A percentile compares a stretch with the other conserved stretches of the same genome.
These are phyloP conservation scores for Limosa lapponica DNA, from an alignment of 2,797 vertebrate genomes.

Conservation along the genomic window DNA sequence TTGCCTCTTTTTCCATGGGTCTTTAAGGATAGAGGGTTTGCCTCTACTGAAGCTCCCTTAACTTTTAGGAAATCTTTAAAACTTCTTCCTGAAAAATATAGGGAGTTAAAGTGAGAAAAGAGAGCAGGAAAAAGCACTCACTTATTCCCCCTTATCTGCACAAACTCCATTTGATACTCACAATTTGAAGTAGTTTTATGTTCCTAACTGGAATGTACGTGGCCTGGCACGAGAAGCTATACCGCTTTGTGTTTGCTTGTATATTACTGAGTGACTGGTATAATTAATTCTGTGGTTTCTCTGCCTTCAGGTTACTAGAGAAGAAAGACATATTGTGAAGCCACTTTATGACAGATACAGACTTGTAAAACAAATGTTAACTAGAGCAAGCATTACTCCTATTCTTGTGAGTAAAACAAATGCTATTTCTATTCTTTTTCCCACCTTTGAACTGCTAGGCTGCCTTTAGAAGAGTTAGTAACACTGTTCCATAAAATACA, in stretches of 20 bases:
- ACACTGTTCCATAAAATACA: not conserved
- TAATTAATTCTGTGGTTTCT: slow-evolving; percentile 70
- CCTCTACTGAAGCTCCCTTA: not conserved
- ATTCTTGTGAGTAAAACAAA: slow-evolving; percentile 86
- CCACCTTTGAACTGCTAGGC: not conserved
- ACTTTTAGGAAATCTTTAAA: not conserved
- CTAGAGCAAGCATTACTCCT: slow-evolving; percentile 94
- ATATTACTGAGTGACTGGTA: slow-evolving; percentile 15
- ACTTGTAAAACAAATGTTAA: slow-evolving; percentile 98
- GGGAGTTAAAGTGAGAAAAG: not conserved
- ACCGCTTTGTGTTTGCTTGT: slow-evolving; percentile 42
- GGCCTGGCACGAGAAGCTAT: slow-evolving; percentile 41
- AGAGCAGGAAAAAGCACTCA: not conserved
- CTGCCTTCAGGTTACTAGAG: slow-evolving; percentile 87
- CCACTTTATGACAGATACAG: slow-evolving; percentile 96
- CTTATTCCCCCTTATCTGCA: not conserved
- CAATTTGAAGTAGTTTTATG: not conserved
- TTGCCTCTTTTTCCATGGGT: not conserved
- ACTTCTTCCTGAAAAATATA: not conserved
- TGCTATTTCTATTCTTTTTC: slow-evolving; percentile 22
- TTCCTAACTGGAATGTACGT: not conserved
- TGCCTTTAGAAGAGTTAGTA: slow-evolving; percentile 21
- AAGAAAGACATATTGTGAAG: slow-evolving; percentile 94
- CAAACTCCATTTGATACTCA: not conserved
- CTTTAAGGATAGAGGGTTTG: not conserved